phyloP scores from a whole-genome alignment of 2,888 invertebrate genomes.

The Ophonus ardosiacus region DNA sequence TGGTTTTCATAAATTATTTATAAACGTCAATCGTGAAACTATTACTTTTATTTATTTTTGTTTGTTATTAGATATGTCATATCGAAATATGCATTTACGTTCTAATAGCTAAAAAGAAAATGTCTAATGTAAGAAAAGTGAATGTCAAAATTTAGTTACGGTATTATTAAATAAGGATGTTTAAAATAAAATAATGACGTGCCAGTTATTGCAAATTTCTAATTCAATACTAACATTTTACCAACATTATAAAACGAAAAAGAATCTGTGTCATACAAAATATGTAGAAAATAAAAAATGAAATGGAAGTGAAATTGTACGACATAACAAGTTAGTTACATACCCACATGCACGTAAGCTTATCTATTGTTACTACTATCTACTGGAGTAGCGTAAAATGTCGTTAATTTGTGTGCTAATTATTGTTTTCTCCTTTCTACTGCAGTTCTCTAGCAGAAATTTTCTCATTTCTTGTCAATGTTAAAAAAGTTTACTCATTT shows the following conservation, averaged over 20 bases:
- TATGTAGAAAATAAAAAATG: background rate
- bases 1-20: too few relatives aligned
- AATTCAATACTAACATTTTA: background rate
- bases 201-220: background rate
- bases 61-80: too few relatives aligned
- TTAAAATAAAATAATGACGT: background rate
- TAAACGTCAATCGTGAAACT: too few relatives aligned
- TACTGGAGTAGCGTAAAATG: slow-evolving; percentile 3
- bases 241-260: background rate
- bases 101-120: too few relatives aligned
- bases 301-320: slow-evolving; percentile 4
- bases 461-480: background rate
- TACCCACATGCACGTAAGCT: background rate
- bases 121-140: too few relatives aligned
- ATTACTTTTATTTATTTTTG: too few relatives aligned
- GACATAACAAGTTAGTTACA: slow-evolving; percentile 17
- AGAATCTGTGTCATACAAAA: background rate
- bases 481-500: background rate
- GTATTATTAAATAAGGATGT: too few relatives aligned
- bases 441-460: background rate
- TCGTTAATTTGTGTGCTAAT: background rate
- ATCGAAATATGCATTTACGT: too few relatives aligned
- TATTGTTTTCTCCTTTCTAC: background rate
- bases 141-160: too few relatives aligned
- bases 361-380: background rate